These are phyloP conservation scores for Tetheella fluctuosa DNA, from an alignment of 2,888 invertebrate genomes.

Conservation along the genomic window DNA sequence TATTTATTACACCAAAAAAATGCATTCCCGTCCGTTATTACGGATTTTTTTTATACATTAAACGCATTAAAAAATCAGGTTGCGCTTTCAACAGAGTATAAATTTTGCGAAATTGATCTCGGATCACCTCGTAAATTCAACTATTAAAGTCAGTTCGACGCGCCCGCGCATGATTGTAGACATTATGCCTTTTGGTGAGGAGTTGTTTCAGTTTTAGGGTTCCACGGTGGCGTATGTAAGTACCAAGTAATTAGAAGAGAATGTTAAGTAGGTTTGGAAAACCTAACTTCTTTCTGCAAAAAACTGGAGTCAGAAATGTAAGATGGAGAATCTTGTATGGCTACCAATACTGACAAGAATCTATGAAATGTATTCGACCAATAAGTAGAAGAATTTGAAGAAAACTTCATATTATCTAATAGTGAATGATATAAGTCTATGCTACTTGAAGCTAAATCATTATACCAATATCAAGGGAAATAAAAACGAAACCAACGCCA, in stretches of 20 bases:
- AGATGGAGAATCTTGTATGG: too few species aligned
- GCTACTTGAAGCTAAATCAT: too few species aligned
- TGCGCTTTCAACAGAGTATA: constrained; percentile 55
- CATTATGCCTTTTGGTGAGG: constrained; percentile 34
- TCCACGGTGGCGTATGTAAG: not conserved
- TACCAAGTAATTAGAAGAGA: not conserved
- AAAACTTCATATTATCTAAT: too few species aligned
- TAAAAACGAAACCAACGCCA: too few species aligned
- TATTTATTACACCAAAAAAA: constrained; percentile 14
- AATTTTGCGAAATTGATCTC: constrained; percentile 64
- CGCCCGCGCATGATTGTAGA: constrained; percentile 32
- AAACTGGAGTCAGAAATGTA: too few species aligned
- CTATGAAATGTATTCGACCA: too few species aligned
- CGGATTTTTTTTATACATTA: constrained; percentile 29
- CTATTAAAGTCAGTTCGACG: constrained; percentile 42
- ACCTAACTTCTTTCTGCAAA: not conserved
- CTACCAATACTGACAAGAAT: too few species aligned
- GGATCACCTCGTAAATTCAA: constrained; percentile 62
- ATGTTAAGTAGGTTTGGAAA: not conserved
- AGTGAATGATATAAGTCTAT: too few species aligned
- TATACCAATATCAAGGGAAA: too few species aligned
- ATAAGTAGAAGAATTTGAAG: too few species aligned
- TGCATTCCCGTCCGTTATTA: constrained; percentile 17
- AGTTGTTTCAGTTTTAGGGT: constrained; percentile 10
- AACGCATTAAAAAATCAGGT: constrained; percentile 54